phyloP scores from a whole-genome alignment of 2,888 invertebrate genomes.

The Deilephila porcellus region DNA sequence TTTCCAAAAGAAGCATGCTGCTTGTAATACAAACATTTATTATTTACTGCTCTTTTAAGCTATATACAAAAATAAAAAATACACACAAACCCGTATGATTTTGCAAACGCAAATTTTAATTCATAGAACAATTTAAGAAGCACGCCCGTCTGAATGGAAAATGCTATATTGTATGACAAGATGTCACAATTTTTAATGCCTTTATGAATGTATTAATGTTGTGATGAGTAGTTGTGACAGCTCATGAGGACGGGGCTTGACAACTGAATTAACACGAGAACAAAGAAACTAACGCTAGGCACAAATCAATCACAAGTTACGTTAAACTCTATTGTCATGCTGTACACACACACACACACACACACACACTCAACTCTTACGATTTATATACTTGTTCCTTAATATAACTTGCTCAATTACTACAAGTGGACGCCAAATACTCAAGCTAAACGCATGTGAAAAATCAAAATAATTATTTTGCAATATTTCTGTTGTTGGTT shows the following conservation, averaged over 20 bases:
- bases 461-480: background rate
- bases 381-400: constrained; percentile 1
- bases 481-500: constrained; percentile 32
- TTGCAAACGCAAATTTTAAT: too few relatives aligned
- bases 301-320: constrained; percentile 13
- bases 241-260: background rate
- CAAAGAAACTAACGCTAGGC: constrained; percentile 25
- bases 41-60: too few relatives aligned
- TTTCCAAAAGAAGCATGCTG: background rate
- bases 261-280: constrained; percentile 13
- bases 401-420: background rate
- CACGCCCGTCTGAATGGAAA: background rate
- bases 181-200: background rate
- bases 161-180: background rate
- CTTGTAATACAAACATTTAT: too few relatives aligned
- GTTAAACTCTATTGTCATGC: background rate
- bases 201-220: too few relatives aligned
- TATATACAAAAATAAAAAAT: too few relatives aligned
- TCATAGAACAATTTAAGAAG: background rate
- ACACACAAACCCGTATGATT: too few relatives aligned
- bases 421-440: background rate
- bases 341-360: background rate
- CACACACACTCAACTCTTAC: background rate
- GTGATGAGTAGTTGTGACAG: background rate
- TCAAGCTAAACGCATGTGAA: background rate